Conservation (phyloP, 2,797 vertebrate species). For the Paratrypauchen microcephalus region DNA sequence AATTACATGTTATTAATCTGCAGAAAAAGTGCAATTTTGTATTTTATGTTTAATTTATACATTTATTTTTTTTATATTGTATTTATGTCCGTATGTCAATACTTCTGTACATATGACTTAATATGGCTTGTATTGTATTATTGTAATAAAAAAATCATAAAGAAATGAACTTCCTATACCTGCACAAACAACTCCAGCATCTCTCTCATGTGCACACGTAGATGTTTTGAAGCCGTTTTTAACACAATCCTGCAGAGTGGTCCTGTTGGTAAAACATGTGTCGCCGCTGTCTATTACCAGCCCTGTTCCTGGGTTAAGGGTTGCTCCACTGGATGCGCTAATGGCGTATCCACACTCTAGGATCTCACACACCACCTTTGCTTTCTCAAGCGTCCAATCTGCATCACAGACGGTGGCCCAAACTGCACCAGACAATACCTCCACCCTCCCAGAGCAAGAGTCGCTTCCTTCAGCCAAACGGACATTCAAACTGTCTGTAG, state of each 20-base stretch:
- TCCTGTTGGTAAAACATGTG: conserved; percentile 48
- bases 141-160: not conserved
- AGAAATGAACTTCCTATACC: conserved; percentile 41
- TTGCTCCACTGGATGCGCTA: conserved; percentile 1
- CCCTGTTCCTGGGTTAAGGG: conserved; percentile 49
- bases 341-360: conserved; percentile 54
- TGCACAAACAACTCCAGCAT: conserved; percentile 58
- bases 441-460: conserved; percentile 68
- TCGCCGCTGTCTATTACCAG: conserved; percentile 44
- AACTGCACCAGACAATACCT: conserved; percentile 39
- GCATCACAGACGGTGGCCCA: conserved; percentile 69
- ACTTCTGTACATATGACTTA: no score
- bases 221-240: conserved; percentile 41
- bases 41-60: not conserved
- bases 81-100: no score
- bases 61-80: no score
- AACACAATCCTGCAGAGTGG: conserved; percentile 50
- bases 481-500: conserved; percentile 51
- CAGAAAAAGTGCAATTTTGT: not conserved
- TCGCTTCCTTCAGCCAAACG: conserved; percentile 35
- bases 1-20: no score
- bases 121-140: not conserved
- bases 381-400: conserved; percentile 58
- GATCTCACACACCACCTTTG: conserved; percentile 43
- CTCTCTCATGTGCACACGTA: conserved; percentile 54